These are phyloP conservation scores for Ptilodon capucinus DNA, from an alignment of 2,888 invertebrate species.

Conservation along the genomic window DNA sequence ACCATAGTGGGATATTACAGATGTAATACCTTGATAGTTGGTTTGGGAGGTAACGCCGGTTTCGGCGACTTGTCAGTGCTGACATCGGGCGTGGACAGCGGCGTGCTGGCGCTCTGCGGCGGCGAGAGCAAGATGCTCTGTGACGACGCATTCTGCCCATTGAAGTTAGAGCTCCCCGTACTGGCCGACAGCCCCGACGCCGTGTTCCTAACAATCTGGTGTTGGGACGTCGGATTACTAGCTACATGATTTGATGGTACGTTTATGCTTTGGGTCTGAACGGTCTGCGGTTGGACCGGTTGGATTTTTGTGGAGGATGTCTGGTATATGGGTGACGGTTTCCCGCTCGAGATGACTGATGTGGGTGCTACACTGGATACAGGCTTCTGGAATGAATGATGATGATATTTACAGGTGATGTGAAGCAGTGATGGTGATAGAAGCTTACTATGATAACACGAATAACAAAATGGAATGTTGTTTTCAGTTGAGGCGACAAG, in stretches of 20 bases:
- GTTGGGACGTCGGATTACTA: constrained; percentile 76
- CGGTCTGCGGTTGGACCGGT: constrained; percentile 90
- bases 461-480: not conserved
- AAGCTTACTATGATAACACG: constrained; percentile 5
- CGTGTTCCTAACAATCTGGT: constrained; percentile 78
- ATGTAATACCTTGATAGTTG: constrained; percentile 83
- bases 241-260: constrained; percentile 66
- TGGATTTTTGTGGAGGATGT: constrained; percentile 91
- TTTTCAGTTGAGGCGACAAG: not conserved
- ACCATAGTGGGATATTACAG: no score
- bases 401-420: constrained; percentile 75
- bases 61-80: constrained; percentile 84
- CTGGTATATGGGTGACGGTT: constrained; percentile 90
- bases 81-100: constrained; percentile 79
- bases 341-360: constrained; percentile 84
- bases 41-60: constrained; percentile 93
- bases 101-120: constrained; percentile 84
- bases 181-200: constrained; percentile 76
- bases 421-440: constrained; percentile 27
- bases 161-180: constrained; percentile 67
- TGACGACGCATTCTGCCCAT: constrained; percentile 64
- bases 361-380: constrained; percentile 94
- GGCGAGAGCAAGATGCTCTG: constrained; percentile 81
- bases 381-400: constrained; percentile 87
- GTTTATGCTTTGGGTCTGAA: constrained; percentile 75